Evolutionary conservation across 1,140 invertebrate genomes (phyloP).

Genomic region (Drosophila persimilis): DNA sequence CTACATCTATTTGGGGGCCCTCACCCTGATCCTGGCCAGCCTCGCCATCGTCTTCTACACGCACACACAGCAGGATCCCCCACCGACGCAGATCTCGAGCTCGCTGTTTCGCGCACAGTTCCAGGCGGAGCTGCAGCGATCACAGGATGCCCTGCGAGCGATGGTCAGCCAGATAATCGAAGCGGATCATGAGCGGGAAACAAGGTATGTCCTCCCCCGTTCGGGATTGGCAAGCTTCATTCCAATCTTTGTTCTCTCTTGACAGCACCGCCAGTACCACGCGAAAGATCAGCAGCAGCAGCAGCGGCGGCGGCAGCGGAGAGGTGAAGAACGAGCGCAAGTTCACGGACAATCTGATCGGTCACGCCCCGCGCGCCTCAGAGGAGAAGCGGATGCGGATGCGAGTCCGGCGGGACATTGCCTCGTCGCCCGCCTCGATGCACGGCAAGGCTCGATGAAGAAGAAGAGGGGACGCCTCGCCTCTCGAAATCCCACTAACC

Average conservation of each 20-base stretch:
- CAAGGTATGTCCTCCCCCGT: constrained; percentile 8
- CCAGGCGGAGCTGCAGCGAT: constrained; percentile 47
- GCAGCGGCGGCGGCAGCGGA: neutral
- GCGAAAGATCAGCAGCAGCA: constrained; percentile 1
- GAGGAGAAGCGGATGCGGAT: constrained; percentile 40
- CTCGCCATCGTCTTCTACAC: constrained; percentile 73
- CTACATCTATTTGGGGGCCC: constrained; percentile 70
- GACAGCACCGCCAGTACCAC: constrained; percentile 1
- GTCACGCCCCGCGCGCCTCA: constrained; percentile 9
- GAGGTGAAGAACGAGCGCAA: constrained; percentile 60
- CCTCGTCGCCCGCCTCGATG: constrained; percentile 60
- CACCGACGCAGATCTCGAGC: neutral
- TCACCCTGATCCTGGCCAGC: constrained; percentile 68
- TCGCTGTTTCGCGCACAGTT: constrained; percentile 42
- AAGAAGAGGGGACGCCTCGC: neutral
- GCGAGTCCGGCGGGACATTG: constrained; percentile 54
- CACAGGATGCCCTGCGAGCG: constrained; percentile 51
- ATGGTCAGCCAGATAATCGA: constrained; percentile 48
- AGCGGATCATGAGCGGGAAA: constrained; percentile 28
- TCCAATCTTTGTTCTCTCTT: neutral
- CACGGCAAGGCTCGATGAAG: constrained; percentile 46
- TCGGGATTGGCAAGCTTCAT: neutral
- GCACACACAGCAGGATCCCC: constrained; percentile 39
- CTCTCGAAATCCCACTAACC: neutral
- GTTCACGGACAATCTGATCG: constrained; percentile 54